Base-by-base conservation (phyloP, 2,888 invertebrate genomes). In the Perdita meconis region DNA sequence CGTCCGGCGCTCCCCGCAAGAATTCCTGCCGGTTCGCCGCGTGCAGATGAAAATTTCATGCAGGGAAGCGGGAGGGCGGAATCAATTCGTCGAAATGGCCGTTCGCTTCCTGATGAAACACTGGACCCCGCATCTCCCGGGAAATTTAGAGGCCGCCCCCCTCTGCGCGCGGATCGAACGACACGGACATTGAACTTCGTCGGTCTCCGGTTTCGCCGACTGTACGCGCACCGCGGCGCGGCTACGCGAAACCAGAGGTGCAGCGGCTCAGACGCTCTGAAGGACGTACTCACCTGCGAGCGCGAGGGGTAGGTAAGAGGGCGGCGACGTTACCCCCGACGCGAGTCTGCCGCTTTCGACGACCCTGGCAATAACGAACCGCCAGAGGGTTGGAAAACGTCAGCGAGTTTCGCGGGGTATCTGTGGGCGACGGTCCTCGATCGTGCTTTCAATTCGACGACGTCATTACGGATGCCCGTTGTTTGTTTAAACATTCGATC, bases 211-310 rank as follows among this genome's bases (percentile, higher is more conserved):
- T 75, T 78, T 67, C 67, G 30, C 42, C 63, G 77, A 71, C 70
- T 75, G 78, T 68, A 61, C 60, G 30, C 55, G 44, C 30, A 16
- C 51, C 56, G 47, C 50, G 44, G 59, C 57, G 61, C 51, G 60
- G 47, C 50, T 51, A 64, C 57, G 61, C 38, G 47, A 47, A 73
- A 57, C 63, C 78, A 64, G n/a, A n/a, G 67, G 70, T 78, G 71
- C 67, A 72, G 74, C 60, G 71, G 78, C 78, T 69, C 80, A 81
- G 80, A 81, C 80, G 80, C 42, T 79, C 59, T 81, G 75, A 73
- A 79, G 81, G 56, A 68, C 79, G 73, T 77, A 73, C 80, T 80
- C 78, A 57, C 70, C 42, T 51, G 63, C 73, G 78, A 56, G 50
- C 22, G 47, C 65, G 47, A 51, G 66, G 69, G 69, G 65, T 59